phyloP scores from a whole-genome alignment of 2,888 invertebrate genomes.

The Sepiola atlantica region DNA sequence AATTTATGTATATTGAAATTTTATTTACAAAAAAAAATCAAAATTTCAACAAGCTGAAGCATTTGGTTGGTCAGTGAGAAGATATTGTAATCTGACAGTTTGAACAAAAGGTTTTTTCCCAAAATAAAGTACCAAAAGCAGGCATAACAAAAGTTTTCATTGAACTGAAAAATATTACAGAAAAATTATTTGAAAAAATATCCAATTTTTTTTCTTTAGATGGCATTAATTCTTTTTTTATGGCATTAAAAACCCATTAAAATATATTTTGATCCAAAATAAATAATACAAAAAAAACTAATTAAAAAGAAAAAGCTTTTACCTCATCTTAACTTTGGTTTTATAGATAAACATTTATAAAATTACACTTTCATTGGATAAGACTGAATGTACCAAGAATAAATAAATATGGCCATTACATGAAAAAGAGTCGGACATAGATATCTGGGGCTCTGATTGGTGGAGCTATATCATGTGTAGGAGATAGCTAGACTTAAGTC shows the following conservation, averaged over 20 bases:
- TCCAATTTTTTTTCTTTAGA: not conserved
- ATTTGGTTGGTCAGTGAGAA: not conserved
- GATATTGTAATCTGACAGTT: not conserved
- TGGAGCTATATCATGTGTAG: no score
- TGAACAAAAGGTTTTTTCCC: not conserved
- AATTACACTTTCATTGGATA: not conserved
- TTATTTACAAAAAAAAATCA: not conserved
- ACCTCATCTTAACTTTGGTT: not conserved
- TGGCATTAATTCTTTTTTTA: not conserved
- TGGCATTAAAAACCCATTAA: not conserved
- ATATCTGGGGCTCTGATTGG: no score
- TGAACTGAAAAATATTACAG: not conserved
- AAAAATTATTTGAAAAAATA: not conserved
- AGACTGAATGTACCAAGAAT: not conserved
- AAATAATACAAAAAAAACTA: not conserved
- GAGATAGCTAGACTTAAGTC: no score
- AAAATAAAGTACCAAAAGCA: not conserved
- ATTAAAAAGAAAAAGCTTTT: not conserved
- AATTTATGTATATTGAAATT: not conserved
- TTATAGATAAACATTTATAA: not conserved
- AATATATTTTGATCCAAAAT: conserved; percentile 11
- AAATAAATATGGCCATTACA: not conserved
- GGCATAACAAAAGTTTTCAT: not conserved
- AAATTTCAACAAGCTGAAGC: conserved; percentile 18
- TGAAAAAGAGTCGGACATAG: no score